Percentiles rank a stretch among this genome's conserved stretches.
Evolutionary conservation across 92 coral and sea anemone genomes (phyloP).

Genomic region (Porites cylindrica): DNA sequence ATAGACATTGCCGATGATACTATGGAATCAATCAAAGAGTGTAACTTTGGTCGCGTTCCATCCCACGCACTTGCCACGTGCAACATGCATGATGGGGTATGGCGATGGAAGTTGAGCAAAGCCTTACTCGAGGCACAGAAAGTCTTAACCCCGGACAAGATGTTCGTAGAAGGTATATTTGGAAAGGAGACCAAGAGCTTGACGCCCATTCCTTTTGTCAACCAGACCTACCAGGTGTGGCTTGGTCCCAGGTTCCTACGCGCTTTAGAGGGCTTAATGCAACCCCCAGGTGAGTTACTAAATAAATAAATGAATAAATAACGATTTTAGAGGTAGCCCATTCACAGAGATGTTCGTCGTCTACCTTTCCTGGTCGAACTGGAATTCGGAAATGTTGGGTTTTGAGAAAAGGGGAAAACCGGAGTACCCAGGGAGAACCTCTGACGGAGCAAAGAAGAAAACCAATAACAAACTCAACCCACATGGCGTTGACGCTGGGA

Average conservation of each 20-base stretch:
- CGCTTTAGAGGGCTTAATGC: constrained; percentile 65
- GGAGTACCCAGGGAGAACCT: no score
- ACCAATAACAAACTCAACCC: no score
- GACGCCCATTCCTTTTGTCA: constrained; percentile 47
- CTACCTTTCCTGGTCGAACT: no score
- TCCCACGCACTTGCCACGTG: constrained; percentile 64
- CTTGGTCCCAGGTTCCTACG: constrained; percentile 59
- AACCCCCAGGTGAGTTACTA: constrained; percentile 36
- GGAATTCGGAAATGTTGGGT: no score
- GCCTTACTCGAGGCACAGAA: constrained; percentile 70
- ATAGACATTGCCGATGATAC: constrained; percentile 32
- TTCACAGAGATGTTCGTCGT: no score
- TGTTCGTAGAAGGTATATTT: constrained; percentile 25
- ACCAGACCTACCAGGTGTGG: constrained; percentile 68
- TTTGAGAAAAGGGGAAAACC: no score
- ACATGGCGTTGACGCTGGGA: no score
- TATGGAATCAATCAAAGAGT: constrained; percentile 34
- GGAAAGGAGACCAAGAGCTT: constrained; percentile 30
- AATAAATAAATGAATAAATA: no score
- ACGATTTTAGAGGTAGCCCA: no score
- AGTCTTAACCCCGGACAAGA: background rate
- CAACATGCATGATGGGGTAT: constrained; percentile 60
- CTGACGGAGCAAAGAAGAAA: no score
- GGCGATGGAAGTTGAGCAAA: constrained; percentile 70
- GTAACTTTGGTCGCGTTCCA: constrained; percentile 73